Evolutionary conservation across 2,797 vertebrate genomes (phyloP), one percentile per base, ranked within the genome.

Genomic region (Picus viridis): DNA sequence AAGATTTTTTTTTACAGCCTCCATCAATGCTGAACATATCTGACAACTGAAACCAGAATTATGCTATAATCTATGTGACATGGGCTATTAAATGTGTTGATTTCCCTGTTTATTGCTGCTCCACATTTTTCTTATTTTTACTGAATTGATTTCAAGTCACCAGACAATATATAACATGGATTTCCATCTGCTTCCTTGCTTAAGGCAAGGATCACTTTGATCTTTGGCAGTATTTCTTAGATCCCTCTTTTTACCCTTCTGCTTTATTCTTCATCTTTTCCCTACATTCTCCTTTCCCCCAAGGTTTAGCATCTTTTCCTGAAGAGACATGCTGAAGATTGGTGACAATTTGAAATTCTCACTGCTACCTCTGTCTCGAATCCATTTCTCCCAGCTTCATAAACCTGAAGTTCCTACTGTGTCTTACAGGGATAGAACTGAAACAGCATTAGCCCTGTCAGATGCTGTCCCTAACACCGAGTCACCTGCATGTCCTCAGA

Each of bases 241-340:
- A 34, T 75, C 6, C 1, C 2, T 69, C 18, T 70, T 68, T 83
- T 58, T 32, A 51, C 18, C 5, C 13, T 86, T 69, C 72, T 7
- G 68, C n/a, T 36, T 8, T 0, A 7, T 81, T 88, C 29, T 67
- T 92, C 34, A 32, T 41, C 4, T 65, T 73, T 76, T 11, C 2
- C 8, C 14, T n/a, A 5, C 10, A 14, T 7, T 54, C 9, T 56
- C 13, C 2, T 82, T 84, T 67, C 16, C 26, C 24, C 19, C 11
- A 27, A 6, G 10, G 11, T 32, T 58, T 71, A 9, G 1, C 5
- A 43, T 63, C 77, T 80, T 49, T n/a, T 54, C 12, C 61, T 56
- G 27, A 78, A 62, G 6, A 20, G 26, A 14, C 43, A 20, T 0
- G 0, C n/a, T 59, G 12, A 61, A 2, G 9, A 45, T 32, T 0